phyloP scores from a whole-genome alignment of 2,797 vertebrate species.

The Falco biarmicus region DNA sequence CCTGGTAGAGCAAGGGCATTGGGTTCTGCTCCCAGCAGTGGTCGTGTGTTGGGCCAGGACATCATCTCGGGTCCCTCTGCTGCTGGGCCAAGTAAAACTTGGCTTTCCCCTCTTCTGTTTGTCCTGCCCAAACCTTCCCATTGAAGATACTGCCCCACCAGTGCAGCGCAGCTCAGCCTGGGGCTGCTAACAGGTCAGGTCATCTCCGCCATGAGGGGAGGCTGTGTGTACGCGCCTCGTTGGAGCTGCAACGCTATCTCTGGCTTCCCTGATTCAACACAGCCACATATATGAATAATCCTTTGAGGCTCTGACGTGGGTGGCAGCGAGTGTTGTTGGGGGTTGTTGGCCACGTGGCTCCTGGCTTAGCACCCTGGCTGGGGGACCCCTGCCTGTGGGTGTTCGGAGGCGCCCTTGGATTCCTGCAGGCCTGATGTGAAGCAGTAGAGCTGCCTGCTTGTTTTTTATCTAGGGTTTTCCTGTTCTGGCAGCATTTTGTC shows the following conservation, averaged over 20 bases:
- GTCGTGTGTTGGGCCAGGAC: neutral
- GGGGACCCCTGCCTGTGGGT: neutral
- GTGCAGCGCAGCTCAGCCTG: neutral
- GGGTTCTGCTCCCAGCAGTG: neutral
- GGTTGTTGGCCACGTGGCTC: neutral
- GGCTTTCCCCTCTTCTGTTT: neutral
- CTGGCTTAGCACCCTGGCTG: neutral
- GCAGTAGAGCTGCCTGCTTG: neutral
- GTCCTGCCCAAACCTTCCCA: neutral
- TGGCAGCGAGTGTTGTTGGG: accelerated
- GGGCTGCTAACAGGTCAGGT: neutral
- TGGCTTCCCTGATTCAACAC: neutral
- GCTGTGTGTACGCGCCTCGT: accelerated
- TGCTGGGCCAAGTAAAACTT: neutral
- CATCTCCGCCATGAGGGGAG: neutral
- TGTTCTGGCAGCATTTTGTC: neutral
- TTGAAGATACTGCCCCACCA: neutral
- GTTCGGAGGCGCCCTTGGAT: neutral
- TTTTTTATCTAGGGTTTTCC: neutral
- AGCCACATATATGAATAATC: neutral
- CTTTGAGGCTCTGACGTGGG: neutral
- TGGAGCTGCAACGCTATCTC: neutral
- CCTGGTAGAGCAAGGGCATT: neutral
- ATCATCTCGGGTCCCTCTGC: neutral
- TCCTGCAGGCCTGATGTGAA: neutral